Percentiles rank a stretch among this genome's conserved stretches.
Conservation (phyloP, 2,888 invertebrate genomes). For the Nudaria mundana region DNA sequence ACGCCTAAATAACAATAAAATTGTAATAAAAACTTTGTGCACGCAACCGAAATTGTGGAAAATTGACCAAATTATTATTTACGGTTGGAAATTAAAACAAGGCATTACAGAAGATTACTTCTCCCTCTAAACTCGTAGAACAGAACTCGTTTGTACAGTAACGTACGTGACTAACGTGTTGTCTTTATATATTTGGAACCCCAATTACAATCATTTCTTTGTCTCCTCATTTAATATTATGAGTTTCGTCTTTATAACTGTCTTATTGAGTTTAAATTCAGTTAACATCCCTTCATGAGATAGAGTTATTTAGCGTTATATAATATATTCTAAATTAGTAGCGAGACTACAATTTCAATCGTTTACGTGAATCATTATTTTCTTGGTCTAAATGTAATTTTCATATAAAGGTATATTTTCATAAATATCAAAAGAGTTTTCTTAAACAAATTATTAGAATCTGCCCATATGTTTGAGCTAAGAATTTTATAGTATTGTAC, state of each 20-base stretch:
- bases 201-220: conserved; percentile 26
- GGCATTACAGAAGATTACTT: conserved; percentile 71
- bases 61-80: conserved; percentile 81
- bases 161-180: conserved; percentile 44
- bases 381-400: conserved; percentile 11
- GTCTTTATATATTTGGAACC: conserved; percentile 33
- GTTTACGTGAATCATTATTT: conserved; percentile 15
- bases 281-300: conserved; percentile 1
- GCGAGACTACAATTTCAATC: conserved; percentile 11
- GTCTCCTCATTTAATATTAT: conserved; percentile 15
- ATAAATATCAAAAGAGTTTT: conserved; percentile 24
- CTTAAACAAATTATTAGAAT: no score
- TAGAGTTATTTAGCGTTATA: conserved; percentile 7
- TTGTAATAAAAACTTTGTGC: conserved; percentile 80
- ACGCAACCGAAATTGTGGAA: conserved; percentile 79
- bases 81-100: conserved; percentile 76
- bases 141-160: conserved; percentile 45
- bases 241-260: conserved; percentile 18
- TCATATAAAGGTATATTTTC: conserved; percentile 26
- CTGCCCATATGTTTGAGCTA: no score
- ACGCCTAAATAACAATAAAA: conserved; percentile 81
- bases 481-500: no score
- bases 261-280: conserved; percentile 16
- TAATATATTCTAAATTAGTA: conserved; percentile 15
- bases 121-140: conserved; percentile 63